phyloP scores from a whole-genome alignment of 2,797 vertebrate species.

The Pantherophis vulpinus region DNA sequence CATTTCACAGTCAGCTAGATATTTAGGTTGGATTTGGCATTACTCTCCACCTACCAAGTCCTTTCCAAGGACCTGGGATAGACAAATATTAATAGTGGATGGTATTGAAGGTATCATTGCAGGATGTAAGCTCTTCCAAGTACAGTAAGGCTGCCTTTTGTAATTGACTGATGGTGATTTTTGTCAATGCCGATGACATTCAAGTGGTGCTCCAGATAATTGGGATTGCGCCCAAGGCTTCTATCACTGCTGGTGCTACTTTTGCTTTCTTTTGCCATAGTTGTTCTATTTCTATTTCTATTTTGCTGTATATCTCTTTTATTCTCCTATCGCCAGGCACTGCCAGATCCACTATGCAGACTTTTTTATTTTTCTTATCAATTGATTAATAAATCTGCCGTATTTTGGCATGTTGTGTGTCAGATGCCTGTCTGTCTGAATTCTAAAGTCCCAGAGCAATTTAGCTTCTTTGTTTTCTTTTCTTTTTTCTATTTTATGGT shows the following conservation, averaged over 20 bases:
- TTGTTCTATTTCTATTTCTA: background rate
- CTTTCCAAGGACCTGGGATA: background rate
- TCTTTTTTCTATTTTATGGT: background rate
- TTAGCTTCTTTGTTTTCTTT: background rate
- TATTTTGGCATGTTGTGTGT: background rate
- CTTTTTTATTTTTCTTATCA: background rate
- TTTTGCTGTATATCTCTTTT: background rate
- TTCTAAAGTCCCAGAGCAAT: background rate
- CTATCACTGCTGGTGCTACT: background rate
- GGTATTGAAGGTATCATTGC: background rate
- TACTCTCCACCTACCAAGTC: background rate
- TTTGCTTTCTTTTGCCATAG: background rate
- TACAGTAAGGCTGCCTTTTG: background rate
- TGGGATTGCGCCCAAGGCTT: background rate
- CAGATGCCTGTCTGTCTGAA: background rate
- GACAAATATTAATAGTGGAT: background rate
- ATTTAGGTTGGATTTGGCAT: background rate
- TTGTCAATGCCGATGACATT: background rate
- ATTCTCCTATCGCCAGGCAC: background rate
- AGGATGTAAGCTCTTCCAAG: background rate
- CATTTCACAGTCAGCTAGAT: background rate
- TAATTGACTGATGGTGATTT: background rate
- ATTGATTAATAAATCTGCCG: background rate
- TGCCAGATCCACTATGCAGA: background rate
- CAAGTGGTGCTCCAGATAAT: background rate